phyloP scores from a whole-genome alignment of 2,888 invertebrate species.

The Ceramica pisi region DNA sequence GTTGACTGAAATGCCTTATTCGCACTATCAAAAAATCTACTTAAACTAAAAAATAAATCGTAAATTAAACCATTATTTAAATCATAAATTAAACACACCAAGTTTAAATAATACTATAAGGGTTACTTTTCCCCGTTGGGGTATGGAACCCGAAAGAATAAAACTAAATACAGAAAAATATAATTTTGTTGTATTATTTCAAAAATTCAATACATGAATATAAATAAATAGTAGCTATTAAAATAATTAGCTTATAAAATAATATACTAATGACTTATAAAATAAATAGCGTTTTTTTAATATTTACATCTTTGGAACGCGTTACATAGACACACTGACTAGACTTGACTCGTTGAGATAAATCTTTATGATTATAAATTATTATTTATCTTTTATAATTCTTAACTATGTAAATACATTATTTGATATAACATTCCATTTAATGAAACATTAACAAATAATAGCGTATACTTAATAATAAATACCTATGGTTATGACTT shows the following conservation, averaged over 20 bases:
- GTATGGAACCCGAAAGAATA: neutral
- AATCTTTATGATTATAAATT: slow-evolving; percentile 54
- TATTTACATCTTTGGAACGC: slow-evolving; percentile 90
- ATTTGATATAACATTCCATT: slow-evolving; percentile 58
- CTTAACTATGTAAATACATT: slow-evolving; percentile 40
- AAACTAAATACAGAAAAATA: slow-evolving; percentile 3
- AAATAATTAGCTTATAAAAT: slow-evolving; percentile 17
- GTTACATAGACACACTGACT: slow-evolving; percentile 89
- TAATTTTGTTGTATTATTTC: slow-evolving; percentile 8
- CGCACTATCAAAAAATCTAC: neutral
- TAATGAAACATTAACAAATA: slow-evolving; percentile 51
- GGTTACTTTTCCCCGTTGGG: neutral
- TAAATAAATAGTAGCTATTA: slow-evolving; percentile 15
- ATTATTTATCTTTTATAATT: slow-evolving; percentile 50
- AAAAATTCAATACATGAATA: slow-evolving; percentile 16
- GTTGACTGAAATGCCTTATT: neutral
- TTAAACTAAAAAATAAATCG: neutral
- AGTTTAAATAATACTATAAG: slow-evolving; percentile 5
- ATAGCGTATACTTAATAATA: slow-evolving; percentile 26
- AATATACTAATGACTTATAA: slow-evolving; percentile 53
- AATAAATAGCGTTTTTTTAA: slow-evolving; percentile 84
- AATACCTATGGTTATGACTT: slow-evolving; percentile 3
- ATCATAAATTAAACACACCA: slow-evolving; percentile 15
- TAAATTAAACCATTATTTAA: neutral
- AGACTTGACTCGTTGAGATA: slow-evolving; percentile 83